Percentiles rank a stretch among this genome's conserved stretches.
Conservation (phyloP, 2,888 invertebrate species). For the Halictus ligatus region DNA sequence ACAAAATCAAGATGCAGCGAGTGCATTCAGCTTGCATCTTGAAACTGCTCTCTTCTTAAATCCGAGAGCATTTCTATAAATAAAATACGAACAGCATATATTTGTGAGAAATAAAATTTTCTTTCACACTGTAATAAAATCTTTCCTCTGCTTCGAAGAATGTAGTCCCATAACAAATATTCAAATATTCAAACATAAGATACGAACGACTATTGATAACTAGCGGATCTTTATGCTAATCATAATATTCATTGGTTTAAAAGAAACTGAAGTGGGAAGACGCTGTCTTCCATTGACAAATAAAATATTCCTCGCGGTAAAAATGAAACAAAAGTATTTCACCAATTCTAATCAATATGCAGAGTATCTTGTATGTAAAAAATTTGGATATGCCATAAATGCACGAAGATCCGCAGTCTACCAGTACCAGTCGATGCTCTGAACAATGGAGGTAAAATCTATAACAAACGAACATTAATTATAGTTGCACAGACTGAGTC, state of each 20-base stretch:
- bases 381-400: background rate
- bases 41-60: background rate
- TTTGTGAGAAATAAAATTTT: background rate
- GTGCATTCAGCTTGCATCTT: background rate
- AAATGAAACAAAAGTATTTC: background rate
- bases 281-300: no score
- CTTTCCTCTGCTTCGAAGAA: background rate
- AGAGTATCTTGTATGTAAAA: no score
- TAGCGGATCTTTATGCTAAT: background rate
- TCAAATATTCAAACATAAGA: no score
- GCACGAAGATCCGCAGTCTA: background rate
- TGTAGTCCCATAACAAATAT: no score
- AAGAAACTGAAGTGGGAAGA: no score
- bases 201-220: no score
- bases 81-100: background rate
- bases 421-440: background rate
- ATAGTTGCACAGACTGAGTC: background rate
- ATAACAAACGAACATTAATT: background rate
- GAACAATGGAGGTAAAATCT: background rate
- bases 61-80: background rate
- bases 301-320: background rate
- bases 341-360: no score
- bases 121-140: background rate
- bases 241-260: background rate
- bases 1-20: background rate